These are phyloP conservation scores for Caenorhabditis drosophilae DNA, from an alignment of 2,888 invertebrate genomes.

Conservation along the genomic window DNA sequence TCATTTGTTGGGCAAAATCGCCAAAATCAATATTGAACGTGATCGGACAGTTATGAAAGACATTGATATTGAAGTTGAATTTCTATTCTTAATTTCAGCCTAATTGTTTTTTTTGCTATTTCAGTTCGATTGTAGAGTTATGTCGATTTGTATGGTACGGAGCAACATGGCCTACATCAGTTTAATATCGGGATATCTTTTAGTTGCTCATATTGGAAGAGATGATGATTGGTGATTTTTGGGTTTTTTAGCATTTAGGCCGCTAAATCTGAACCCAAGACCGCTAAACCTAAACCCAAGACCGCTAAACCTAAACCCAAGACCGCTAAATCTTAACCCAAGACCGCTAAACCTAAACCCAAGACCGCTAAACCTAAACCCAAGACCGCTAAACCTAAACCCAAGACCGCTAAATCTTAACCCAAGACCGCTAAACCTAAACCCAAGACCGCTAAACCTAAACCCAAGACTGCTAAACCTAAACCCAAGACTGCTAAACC, in stretches of 20 bases:
- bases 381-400: too few relatives aligned
- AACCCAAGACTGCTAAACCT: too few relatives aligned
- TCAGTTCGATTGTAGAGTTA: conserved; percentile 71
- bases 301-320: too few relatives aligned
- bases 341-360: too few relatives aligned
- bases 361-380: too few relatives aligned
- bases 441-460: too few relatives aligned
- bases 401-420: too few relatives aligned
- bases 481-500: too few relatives aligned
- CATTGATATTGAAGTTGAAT: conserved; percentile 34
- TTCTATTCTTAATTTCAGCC: not conserved
- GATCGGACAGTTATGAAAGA: conserved; percentile 22
- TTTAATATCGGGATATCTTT: conserved; percentile 71
- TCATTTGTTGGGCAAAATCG: conserved; percentile 42
- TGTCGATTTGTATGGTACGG: conserved; percentile 70
- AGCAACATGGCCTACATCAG: conserved; percentile 71
- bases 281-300: too few relatives aligned
- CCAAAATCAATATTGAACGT: conserved; percentile 24
- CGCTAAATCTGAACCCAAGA: not conserved
- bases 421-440: too few relatives aligned
- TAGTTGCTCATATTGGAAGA: conserved; percentile 68
- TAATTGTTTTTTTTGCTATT: conserved; percentile 1
- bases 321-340: too few relatives aligned
- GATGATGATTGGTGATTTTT: conserved; percentile 32
- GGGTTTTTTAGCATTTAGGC: too few relatives aligned